Evolutionary conservation across 2,888 invertebrate species (phyloP).

Genomic region (Eutolmus rufibarbis): DNA sequence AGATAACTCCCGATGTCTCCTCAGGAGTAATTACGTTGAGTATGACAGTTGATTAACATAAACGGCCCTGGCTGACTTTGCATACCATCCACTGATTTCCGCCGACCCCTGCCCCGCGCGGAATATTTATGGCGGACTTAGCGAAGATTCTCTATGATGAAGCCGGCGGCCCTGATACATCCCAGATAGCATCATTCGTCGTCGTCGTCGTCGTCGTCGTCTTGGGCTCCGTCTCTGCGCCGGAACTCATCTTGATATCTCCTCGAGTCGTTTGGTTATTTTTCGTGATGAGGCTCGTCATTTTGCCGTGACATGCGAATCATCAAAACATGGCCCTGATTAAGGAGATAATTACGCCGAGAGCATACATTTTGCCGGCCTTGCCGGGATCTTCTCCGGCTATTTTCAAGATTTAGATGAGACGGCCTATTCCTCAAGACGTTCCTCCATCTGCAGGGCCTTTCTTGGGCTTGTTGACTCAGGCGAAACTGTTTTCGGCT

Average conservation of each 20-base stretch:
- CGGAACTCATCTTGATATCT: slow-evolving; percentile 31
- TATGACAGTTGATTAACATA: slow-evolving; percentile 36
- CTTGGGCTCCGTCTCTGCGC: background rate
- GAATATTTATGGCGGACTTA: slow-evolving; percentile 28
- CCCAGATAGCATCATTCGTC: slow-evolving; percentile 15
- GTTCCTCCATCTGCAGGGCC: background rate
- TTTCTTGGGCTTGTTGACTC: background rate
- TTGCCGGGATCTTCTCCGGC: background rate
- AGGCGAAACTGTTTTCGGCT: background rate
- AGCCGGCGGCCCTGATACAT: background rate
- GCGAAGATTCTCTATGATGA: slow-evolving; percentile 28
- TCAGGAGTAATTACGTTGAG: slow-evolving; percentile 36
- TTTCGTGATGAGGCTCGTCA: slow-evolving; percentile 27
- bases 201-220: background rate
- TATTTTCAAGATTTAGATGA: background rate
- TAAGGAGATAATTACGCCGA: slow-evolving; percentile 24
- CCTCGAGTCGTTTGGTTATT: slow-evolving; percentile 14
- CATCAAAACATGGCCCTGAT: slow-evolving; percentile 24
- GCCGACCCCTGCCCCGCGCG: background rate
- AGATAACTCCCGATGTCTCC: slow-evolving; percentile 30
- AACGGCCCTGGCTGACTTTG: slow-evolving; percentile 33
- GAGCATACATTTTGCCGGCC: background rate
- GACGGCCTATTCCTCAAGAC: background rate
- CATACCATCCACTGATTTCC: slow-evolving; percentile 11
- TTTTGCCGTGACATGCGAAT: slow-evolving; percentile 37